Evolutionary conservation across 53 echinoderm and acorn worm genomes (phyloP).

Genomic region (Crossaster papposus): DNA sequence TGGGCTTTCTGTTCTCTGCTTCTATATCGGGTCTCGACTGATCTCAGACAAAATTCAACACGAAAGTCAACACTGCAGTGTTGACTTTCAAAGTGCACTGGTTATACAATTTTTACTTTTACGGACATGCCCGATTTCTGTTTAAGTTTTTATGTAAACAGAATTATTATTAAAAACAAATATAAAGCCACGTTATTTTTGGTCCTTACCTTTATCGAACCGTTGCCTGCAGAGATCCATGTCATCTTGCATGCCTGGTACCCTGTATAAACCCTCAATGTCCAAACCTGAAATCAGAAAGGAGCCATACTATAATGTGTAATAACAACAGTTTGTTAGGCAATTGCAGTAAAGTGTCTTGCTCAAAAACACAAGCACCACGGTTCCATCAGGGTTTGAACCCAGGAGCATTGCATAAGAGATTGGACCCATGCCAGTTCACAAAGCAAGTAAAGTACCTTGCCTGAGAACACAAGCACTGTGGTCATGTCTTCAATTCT

Average conservation of each 20-base stretch:
- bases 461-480: background rate
- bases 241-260: conserved; percentile 94
- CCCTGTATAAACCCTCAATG: conserved; percentile 86
- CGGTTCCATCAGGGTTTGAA: background rate
- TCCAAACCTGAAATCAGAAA: conserved; percentile 70
- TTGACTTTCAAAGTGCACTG: no score
- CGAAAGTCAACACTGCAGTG: no score
- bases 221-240: conserved; percentile 84
- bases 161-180: no score
- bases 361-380: background rate
- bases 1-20: background rate
- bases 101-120: no score
- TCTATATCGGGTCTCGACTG: background rate
- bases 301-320: conserved; percentile 10
- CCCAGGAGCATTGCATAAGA: no score
- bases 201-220: conserved; percentile 97
- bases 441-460: background rate
- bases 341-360: background rate
- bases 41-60: background rate
- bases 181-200: no score
- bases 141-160: no score
- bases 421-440: no score
- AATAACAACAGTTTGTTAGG: background rate
- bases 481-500: background rate
- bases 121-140: background rate